Evolutionary conservation across 2,888 invertebrate genomes (phyloP), one percentile per base, ranked within the genome.

Genomic region (Notodonta dromedarius): DNA sequence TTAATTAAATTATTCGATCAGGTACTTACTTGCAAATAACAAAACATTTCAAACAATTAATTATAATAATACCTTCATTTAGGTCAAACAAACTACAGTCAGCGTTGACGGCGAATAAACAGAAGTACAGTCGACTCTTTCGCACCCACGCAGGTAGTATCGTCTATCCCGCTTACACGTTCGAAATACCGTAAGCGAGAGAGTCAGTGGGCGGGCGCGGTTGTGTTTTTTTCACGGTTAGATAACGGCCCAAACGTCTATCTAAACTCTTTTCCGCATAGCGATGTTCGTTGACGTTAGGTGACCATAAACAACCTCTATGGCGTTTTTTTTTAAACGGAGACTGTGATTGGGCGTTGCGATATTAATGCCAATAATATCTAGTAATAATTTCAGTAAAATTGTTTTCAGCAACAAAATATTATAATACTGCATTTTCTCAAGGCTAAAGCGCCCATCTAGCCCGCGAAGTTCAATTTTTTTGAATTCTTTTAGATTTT

Each of bases 111-210:
- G 69, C 73, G 86, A 74, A 84, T 79, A 73, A 69, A 81, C 77
- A 74, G 84, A 86, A 78, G 67, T 86, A 80, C 75, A 79, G 57
- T 77, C 60, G 67, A 81, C 82, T 78, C 84, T 64, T 72, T 87
- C 80, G 81, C 76, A 71, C 81, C 69, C 70, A 67, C 62, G 63
- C 57, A 67, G 73, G 75, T 69, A 63, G 64, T 63, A 69, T 64
- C 73, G 59, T 68, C 80, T 73, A 65, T 88, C 88, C 71, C 81
- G 75, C 69, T 91, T 86, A 70, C 88, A 74, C 91, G 84, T 82
- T 91, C 90, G 88, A 91, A 92, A 92, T 91, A 92, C 92, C 91
- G 92, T 91, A 89, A 89, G 87, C 83, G 77, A 84, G 81, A 80
- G 80, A 79, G 73, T 61, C 66, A 74, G 90, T 89, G 89, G 91